These are phyloP conservation scores for Eulemur albifrons DNA, from an alignment of 2,797 vertebrate genomes.

Conservation along the genomic window DNA sequence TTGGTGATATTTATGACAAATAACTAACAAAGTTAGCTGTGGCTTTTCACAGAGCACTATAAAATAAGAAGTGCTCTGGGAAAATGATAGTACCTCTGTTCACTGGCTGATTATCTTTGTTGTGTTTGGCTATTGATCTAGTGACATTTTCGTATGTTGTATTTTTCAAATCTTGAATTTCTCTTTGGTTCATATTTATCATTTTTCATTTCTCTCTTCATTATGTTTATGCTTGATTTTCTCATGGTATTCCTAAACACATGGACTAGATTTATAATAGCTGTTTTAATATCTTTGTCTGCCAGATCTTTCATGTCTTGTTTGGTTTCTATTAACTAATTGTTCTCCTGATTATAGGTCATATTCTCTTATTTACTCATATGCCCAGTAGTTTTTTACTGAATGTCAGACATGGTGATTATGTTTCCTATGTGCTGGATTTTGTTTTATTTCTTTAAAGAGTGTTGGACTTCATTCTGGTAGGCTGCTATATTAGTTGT, in stretches of 20 bases:
- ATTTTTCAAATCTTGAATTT: neutral
- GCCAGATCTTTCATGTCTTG: neutral
- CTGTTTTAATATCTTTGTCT: neutral
- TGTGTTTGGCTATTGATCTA: neutral
- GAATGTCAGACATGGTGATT: neutral
- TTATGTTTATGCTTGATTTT: neutral
- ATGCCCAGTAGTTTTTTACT: neutral
- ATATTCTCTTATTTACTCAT: neutral
- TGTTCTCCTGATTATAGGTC: neutral
- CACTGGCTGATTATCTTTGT: neutral
- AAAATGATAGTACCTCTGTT: neutral
- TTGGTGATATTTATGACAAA: neutral
- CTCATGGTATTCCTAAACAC: neutral
- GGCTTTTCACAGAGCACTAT: neutral
- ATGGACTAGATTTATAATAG: neutral
- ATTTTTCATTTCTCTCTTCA: neutral
- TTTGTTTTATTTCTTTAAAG: neutral
- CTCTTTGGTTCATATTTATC: neutral
- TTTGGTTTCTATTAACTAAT: neutral
- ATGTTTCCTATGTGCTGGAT: neutral
- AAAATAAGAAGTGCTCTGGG: neutral
- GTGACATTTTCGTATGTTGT: neutral
- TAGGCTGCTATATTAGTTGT: neutral
- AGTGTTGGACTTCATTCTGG: neutral
- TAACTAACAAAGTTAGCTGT: neutral